These are phyloP conservation scores for Riptortus pedestris DNA, from an alignment of 1,140 invertebrate genomes.

Conservation along the genomic window DNA sequence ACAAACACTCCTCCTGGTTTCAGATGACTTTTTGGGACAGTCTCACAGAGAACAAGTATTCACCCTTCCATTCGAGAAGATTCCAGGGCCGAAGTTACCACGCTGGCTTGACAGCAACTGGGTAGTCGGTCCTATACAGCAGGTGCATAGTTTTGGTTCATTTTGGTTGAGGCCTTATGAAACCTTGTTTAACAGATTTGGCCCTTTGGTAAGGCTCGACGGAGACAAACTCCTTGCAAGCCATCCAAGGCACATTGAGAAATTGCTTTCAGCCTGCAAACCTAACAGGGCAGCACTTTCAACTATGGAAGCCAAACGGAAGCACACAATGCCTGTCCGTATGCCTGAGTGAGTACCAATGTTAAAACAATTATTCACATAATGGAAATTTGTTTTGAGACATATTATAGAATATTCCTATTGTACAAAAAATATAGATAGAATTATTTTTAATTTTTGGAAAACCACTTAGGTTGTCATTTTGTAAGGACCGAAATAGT, in stretches of 20 bases:
- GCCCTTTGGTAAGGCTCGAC: neutral
- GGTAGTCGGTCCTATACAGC: neutral
- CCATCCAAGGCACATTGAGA: neutral
- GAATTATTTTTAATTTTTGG: no score
- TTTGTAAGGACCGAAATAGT: no score
- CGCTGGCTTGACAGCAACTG: neutral
- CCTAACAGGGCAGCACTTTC: neutral
- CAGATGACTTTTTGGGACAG: neutral
- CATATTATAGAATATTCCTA: no score
- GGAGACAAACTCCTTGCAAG: neutral
- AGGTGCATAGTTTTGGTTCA: neutral
- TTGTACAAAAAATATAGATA: no score
- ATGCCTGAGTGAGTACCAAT: constrained; percentile 2
- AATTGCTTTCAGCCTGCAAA: neutral
- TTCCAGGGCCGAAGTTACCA: neutral
- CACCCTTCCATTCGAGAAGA: neutral
- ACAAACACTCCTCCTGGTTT: no score
- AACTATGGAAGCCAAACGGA: constrained; percentile 3
- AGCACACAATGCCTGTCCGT: neutral
- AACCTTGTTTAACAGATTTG: neutral
- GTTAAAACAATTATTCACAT: no score
- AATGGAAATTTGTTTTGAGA: no score
- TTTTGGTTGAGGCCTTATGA: neutral
- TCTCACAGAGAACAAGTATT: constrained; percentile 1
- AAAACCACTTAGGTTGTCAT: no score